These are phyloP conservation scores for Caloenas nicobarica DNA, from an alignment of 2,113 vertebrate species.

Conservation along the genomic window DNA sequence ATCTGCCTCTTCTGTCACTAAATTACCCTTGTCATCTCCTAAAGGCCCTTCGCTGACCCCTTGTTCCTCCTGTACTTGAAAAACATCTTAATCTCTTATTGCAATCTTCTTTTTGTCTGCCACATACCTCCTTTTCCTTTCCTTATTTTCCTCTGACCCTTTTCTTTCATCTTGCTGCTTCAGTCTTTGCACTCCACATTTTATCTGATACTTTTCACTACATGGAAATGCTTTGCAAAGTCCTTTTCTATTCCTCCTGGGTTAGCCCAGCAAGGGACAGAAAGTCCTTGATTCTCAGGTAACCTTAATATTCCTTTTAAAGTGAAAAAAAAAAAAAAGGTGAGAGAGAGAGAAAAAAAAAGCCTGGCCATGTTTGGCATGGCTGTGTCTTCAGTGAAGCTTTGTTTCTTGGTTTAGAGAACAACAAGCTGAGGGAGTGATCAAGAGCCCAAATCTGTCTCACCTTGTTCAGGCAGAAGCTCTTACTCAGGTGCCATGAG, in stretches of 20 bases:
- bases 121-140: conserved; percentile 35
- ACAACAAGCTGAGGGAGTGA: neutral
- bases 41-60: conserved; percentile 55
- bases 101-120: conserved; percentile 57
- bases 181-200: conserved; percentile 31
- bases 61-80: conserved; percentile 60
- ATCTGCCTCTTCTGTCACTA: conserved; percentile 50
- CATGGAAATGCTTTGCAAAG: neutral
- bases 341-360: too few species aligned
- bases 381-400: neutral
- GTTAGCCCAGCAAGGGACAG: neutral
- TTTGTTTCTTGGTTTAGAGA: neutral
- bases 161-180: conserved; percentile 45
- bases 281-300: conserved; percentile 7
- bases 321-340: neutral
- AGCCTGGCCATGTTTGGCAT: neutral
- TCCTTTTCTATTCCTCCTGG: neutral
- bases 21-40: conserved; percentile 63
- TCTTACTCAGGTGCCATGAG: neutral
- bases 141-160: conserved; percentile 20
- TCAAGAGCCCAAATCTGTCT: neutral
- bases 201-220: conserved; percentile 23
- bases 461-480: neutral
- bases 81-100: conserved; percentile 65
- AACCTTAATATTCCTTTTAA: neutral